A percentile compares a stretch with the other conserved stretches of the same genome.
These are phyloP conservation scores for Tinea semifulvella DNA, from an alignment of 2,888 invertebrate species.

Conservation along the genomic window DNA sequence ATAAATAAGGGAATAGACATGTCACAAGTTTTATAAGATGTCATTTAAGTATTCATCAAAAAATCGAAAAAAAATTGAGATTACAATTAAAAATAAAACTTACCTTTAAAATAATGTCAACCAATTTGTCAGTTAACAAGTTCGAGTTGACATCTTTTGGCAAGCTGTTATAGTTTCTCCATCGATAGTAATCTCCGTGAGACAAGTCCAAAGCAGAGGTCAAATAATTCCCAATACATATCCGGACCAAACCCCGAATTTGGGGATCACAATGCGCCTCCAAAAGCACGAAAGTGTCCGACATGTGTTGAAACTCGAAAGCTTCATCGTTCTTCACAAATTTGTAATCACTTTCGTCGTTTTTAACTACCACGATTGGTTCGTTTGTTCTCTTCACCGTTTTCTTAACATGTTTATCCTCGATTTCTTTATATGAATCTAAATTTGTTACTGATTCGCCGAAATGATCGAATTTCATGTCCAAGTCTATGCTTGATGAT, in stretches of 20 bases:
- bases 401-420: constrained; percentile 23
- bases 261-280: constrained; percentile 83
- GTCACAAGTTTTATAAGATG: too few relatives aligned
- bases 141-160: constrained; percentile 43
- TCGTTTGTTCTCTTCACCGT: background rate
- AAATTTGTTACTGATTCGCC: constrained; percentile 56
- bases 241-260: constrained; percentile 75
- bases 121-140: constrained; percentile 53
- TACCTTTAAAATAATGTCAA: constrained; percentile 66
- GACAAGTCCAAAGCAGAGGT: constrained; percentile 65
- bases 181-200: constrained; percentile 62
- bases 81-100: constrained; percentile 18
- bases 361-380: constrained; percentile 17
- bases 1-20: too few relatives aligned
- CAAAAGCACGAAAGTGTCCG: constrained; percentile 73
- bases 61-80: background rate
- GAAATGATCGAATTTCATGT: constrained; percentile 72
- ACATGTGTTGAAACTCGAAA: constrained; percentile 68
- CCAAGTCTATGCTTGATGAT: constrained; percentile 56
- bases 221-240: constrained; percentile 74
- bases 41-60: too few relatives aligned
- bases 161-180: constrained; percentile 45
- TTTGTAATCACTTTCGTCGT: constrained; percentile 20
- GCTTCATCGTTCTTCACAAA: constrained; percentile 18
- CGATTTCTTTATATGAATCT: constrained; percentile 36